A percentile compares a stretch with the other conserved stretches of the same genome.
phyloP scores from a whole-genome alignment of 2,113 vertebrate species.

The Tor tambroides region DNA sequence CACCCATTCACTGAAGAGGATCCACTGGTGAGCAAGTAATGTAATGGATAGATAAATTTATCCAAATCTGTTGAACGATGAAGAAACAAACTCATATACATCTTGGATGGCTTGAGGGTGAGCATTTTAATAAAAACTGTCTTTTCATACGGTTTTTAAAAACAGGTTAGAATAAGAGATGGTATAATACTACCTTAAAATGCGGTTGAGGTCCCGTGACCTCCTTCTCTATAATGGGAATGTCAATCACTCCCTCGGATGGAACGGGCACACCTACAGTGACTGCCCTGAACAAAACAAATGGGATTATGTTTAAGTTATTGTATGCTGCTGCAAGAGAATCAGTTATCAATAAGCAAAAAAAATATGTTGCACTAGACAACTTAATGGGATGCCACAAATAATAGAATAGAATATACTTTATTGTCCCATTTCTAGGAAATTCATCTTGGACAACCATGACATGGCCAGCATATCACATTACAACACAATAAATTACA shows the following conservation, averaged over 20 bases:
- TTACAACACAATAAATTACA: too few relatives aligned
- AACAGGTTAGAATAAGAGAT: neutral
- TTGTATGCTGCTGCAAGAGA: neutral
- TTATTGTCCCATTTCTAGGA: too few relatives aligned
- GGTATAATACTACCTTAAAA: slow-evolving; percentile 79
- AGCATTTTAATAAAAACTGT: neutral
- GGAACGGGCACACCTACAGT: slow-evolving; percentile 81
- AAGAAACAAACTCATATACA: too few relatives aligned
- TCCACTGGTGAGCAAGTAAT: neutral
- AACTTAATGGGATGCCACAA: neutral
- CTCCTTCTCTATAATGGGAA: slow-evolving; percentile 88
- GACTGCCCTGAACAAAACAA: slow-evolving; percentile 76
- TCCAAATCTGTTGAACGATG: too few relatives aligned
- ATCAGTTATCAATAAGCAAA: neutral
- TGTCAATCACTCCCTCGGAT: slow-evolving; percentile 85
- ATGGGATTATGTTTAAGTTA: neutral
- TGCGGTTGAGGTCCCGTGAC: slow-evolving; percentile 79
- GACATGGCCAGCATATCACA: too few relatives aligned
- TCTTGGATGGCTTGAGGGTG: too few relatives aligned
- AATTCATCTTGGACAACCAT: too few relatives aligned
- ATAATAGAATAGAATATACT: too few relatives aligned
- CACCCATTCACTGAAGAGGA: neutral
- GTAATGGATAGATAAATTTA: too few relatives aligned
- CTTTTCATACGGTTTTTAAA: neutral
- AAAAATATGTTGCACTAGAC: neutral